A percentile compares a stretch with the other conserved stretches of the same genome.
Conservation (phyloP, 92 coral and sea anemone genomes). For the Montipora capitata region DNA sequence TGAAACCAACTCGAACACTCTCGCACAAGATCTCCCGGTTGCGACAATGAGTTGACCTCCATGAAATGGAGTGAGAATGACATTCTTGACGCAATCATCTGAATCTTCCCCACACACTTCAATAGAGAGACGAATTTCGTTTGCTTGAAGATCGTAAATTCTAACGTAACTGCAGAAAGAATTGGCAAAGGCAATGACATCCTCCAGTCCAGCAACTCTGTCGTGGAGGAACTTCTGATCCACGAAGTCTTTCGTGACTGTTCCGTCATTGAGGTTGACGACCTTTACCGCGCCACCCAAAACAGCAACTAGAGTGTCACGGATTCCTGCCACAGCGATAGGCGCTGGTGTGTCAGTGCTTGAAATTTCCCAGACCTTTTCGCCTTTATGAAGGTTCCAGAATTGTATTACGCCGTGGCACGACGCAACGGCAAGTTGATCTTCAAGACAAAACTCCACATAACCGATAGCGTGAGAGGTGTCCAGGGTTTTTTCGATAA, state of each 20-base stretch:
- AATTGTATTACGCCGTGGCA: conserved; percentile 82
- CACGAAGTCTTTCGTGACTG: conserved; percentile 78
- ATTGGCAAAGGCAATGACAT: conserved; percentile 87
- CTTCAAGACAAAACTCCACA: conserved; percentile 82
- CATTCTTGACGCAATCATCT: conserved; percentile 79
- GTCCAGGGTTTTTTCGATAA: conserved; percentile 78
- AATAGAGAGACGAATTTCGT: conserved; percentile 75
- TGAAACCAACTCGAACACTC: conserved; percentile 89
- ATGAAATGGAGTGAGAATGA: conserved; percentile 88
- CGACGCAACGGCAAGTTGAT: conserved; percentile 88
- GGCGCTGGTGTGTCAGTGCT: conserved; percentile 74
- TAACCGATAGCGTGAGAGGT: conserved; percentile 78
- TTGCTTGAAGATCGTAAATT: conserved; percentile 69
- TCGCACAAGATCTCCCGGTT: conserved; percentile 81
- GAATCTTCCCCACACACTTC: conserved; percentile 87
- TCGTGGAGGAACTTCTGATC: conserved; percentile 84
- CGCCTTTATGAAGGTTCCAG: conserved; percentile 92
- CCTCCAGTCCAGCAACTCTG: conserved; percentile 81
- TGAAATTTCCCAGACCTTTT: conserved; percentile 77
- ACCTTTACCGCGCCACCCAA: conserved; percentile 66
- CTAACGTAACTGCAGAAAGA: conserved; percentile 74
- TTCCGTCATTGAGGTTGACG: conserved; percentile 82
- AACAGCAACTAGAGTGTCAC: conserved; percentile 77
- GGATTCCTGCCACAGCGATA: conserved; percentile 76
- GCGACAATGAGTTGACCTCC: conserved; percentile 92